Evolutionary conservation across 2,113 vertebrate genomes (phyloP), one percentile per base, ranked within the genome.

Genomic region (Haemorhous mexicanus): DNA sequence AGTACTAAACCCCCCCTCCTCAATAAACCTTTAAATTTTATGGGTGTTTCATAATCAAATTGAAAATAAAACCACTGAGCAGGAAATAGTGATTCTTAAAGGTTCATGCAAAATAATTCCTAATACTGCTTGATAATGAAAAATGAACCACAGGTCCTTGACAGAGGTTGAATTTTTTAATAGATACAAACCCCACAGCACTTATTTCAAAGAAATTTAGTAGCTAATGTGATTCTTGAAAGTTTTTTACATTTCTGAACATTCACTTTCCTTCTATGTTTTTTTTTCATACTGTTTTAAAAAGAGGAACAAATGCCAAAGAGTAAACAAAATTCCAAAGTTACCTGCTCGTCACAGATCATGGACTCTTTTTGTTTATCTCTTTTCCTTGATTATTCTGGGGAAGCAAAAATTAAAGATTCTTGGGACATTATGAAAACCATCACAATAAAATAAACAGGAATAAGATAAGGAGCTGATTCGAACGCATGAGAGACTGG

Each of bases 1-100:
- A 66, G 75, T 80, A 69, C 75, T 81, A 92, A 96, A 81, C 22
- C 10, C 63, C 19, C 6, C 67, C 61, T 89, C 76, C 20, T 39
- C 80, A 81, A 27, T 78, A 94, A 90, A 90, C 17, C 79, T 90
- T 90, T 56, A 85, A 67, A 90, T 94, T 94, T 95, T 95, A 93
- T 94, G 82, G 24, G 63, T 90, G 75, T 88, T 96, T 95, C 79
- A 74, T 80, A 88, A 91, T 96, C 72, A 96, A 85, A 80, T 84
- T 70, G 90, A 88, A 90, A 96, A 93, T 63, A 94, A 94, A 94
- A 84, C 74, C 68, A 70, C 63, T 63, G 73, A 92, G 81, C 50
- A 70, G 94, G 88, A 95, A 94, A 90, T 39, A 90, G 44, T 86
- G 66, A 81, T 89, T 78, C 64, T 84, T 74, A 81, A 93, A 83